A percentile compares a stretch with the other conserved stretches of the same genome.
Conservation (phyloP, 2,888 invertebrate species). For the Hirtodrosophila duncani region DNA sequence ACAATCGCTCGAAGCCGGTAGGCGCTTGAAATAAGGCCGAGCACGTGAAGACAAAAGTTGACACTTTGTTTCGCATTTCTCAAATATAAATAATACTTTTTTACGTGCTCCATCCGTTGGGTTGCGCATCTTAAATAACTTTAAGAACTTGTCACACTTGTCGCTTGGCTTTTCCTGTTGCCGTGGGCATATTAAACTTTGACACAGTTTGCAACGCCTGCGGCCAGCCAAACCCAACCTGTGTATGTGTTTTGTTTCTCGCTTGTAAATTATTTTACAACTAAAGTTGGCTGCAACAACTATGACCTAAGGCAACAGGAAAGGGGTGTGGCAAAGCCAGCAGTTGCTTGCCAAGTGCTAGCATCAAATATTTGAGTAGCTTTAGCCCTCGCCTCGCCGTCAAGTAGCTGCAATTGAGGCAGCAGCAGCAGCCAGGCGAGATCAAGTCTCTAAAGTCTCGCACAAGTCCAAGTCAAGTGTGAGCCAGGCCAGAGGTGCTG, state of each 20-base stretch:
- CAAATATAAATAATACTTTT: constrained; percentile 50
- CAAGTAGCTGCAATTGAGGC: constrained; percentile 17
- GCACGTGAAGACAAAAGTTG: constrained; percentile 31
- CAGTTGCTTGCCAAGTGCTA: constrained; percentile 37
- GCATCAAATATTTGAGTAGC: constrained; percentile 47
- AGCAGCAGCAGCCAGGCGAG: not conserved
- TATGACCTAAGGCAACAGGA: no score
- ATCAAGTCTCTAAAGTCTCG: no score
- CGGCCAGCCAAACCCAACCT: not conserved
- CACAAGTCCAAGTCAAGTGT: not conserved
- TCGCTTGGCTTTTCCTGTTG: constrained; percentile 15
- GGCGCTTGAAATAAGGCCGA: not conserved
- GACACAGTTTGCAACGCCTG: constrained; percentile 23
- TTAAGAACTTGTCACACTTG: constrained; percentile 52
- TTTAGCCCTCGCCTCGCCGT: constrained; percentile 12
- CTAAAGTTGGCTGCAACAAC: constrained; percentile 16
- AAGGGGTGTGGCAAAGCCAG: constrained; percentile 13
- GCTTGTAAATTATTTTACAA: constrained; percentile 23
- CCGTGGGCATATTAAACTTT: constrained; percentile 22
- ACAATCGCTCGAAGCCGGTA: no score
- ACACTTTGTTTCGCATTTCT: constrained; percentile 20
- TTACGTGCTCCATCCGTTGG: constrained; percentile 19
- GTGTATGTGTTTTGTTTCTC: not conserved
- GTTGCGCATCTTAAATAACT: constrained; percentile 45
- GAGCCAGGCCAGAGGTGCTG: not conserved